A percentile compares a stretch with the other conserved stretches of the same genome.
Conservation (phyloP, 53 echinoderm and acorn worm genomes). For the Glandiceps talaboti region DNA sequence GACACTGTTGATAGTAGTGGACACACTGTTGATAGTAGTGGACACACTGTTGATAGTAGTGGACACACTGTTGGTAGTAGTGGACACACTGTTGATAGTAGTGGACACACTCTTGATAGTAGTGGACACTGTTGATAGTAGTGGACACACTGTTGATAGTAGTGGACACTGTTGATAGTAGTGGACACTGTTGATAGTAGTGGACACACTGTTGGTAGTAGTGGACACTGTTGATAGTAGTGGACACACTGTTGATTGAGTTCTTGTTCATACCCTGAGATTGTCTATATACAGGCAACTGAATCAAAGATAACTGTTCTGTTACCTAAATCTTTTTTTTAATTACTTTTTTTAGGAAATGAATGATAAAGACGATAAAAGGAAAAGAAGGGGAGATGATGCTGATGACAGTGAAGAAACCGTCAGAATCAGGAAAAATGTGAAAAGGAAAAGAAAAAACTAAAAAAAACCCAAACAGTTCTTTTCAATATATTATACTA, state of each 20-base stretch:
- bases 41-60: background rate
- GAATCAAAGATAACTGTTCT: background rate
- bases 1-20: background rate
- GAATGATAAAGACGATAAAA: constrained; percentile 91
- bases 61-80: background rate
- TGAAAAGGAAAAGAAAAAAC: constrained; percentile 33
- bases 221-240: background rate
- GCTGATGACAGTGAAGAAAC: constrained; percentile 70
- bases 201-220: background rate
- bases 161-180: background rate
- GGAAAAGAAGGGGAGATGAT: constrained; percentile 40
- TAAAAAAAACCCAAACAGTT: too few species aligned
- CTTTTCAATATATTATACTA: too few species aligned
- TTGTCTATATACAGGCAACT: background rate
- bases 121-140: background rate
- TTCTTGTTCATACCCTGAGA: background rate
- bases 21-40: background rate
- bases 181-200: background rate
- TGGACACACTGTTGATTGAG: background rate
- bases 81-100: background rate
- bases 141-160: background rate
- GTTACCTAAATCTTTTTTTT: background rate
- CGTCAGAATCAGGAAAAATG: constrained; percentile 43
- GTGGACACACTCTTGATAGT: background rate
- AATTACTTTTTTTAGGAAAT: constrained; percentile 52